phyloP scores from a whole-genome alignment of 2,113 vertebrate species.

The Symphodus melops region DNA sequence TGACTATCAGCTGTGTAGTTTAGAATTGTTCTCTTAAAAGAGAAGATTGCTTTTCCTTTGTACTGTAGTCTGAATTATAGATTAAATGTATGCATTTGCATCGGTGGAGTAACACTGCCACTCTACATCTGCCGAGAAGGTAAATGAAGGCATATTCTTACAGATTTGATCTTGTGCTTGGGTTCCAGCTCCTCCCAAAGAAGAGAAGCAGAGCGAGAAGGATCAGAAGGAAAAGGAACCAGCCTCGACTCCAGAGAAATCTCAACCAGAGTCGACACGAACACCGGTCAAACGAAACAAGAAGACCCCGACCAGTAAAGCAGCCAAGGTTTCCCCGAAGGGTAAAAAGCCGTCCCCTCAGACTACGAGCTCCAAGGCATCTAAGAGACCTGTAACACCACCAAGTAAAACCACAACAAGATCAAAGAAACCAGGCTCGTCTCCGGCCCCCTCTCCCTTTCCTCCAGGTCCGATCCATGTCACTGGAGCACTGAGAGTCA shows the following conservation, averaged over 20 bases:
- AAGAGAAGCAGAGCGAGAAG: slow-evolving; percentile 77
- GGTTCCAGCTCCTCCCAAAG: slow-evolving; percentile 69
- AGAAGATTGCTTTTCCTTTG: not conserved
- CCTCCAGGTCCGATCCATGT: slow-evolving; percentile 79
- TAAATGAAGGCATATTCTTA: slow-evolving; percentile 30
- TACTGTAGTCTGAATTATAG: not conserved
- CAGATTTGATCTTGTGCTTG: slow-evolving; percentile 45
- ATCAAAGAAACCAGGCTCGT: slow-evolving; percentile 69
- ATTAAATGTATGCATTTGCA: not conserved
- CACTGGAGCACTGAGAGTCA: slow-evolving; percentile 81
- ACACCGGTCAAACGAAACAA: slow-evolving; percentile 64
- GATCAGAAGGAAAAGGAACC: slow-evolving; percentile 71
- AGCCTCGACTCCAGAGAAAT: slow-evolving; percentile 54
- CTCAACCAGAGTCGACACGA: slow-evolving; percentile 7
- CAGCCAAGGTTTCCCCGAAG: slow-evolving; percentile 70
- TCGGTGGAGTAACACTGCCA: not conserved
- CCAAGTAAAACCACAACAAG: slow-evolving; percentile 59
- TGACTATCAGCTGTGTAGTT: not conserved
- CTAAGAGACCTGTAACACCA: slow-evolving; percentile 64
- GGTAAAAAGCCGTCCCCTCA: slow-evolving; percentile 60
- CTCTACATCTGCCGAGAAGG: not conserved
- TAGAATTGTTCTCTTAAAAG: not conserved
- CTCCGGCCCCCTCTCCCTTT: slow-evolving; percentile 56
- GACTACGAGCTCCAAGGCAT: slow-evolving; percentile 46
- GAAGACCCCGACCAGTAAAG: slow-evolving; percentile 60